Base-by-base conservation (phyloP, 2,888 invertebrate species). In the Leuctra nigra region DNA sequence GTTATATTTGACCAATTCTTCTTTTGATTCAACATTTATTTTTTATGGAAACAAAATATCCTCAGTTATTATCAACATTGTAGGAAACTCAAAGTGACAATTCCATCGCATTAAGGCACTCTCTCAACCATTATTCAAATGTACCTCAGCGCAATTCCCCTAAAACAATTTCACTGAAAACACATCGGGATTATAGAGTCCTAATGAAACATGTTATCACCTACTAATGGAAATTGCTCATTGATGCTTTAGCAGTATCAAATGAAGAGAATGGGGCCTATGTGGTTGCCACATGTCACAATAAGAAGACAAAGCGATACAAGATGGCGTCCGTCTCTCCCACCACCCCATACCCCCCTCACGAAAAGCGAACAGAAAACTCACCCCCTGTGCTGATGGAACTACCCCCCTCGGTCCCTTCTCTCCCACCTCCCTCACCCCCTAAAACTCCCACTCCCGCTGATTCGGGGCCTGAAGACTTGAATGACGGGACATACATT, bases 401-500 rank as follows among this genome's bases (percentile, higher is more conserved):
- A 54, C 16, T 18, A 16, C 20, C 22, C 39, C 41, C 41, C 36
- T 6, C 46, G 23, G 14, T 53, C 53, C 25, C 44, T 14, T 36
- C 36, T n/a, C 46, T 16, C 47, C 35, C 14, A 23, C n/a, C 48
- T 6, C 38, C 48, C 25, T 18, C 7, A 11, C 33, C n/a, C 23
- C n/a, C 14, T 11, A 23, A 41, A 1, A 14, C 24, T 18, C 11
- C 33, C 48, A 24, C 25, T 13, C 55, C 2, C 50, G 18, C 35
- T 20, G 36, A 41, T 36, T 20, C 54, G 41, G 58, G 35, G 52
- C 23, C 47, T 39, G 56, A 50, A 39, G 50, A 50, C 38, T 29
- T 39, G 56, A 56, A 56, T 48, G 50, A 52, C 50, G 50, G 39
- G 56, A 50, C 50, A 50, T n/a, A 36, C 56, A 56, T 56, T 52